Percentiles rank a stretch among this genome's conserved stretches.
Evolutionary conservation across 1,140 invertebrate species (phyloP).

Genomic region (Drosophila sturtevanti): DNA sequence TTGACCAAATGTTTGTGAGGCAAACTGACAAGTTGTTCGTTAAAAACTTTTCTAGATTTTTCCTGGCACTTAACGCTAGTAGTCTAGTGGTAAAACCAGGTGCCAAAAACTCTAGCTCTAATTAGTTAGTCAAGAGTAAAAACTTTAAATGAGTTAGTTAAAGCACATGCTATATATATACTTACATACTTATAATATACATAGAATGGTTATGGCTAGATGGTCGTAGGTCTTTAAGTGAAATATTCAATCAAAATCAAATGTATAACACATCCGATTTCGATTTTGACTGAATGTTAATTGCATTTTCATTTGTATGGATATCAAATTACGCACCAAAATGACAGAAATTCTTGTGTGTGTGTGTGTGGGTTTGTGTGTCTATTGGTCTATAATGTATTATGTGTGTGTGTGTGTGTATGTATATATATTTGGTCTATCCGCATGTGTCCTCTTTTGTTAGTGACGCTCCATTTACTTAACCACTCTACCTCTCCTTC

Average conservation of each 20-base stretch:
- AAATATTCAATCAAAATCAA: not conserved
- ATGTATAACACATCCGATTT: not conserved
- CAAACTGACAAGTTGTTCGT: constrained; percentile 42
- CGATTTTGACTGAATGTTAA: constrained; percentile 16
- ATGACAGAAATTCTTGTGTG: not conserved
- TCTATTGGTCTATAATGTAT: not conserved
- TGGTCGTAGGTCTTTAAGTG: no score
- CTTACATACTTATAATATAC: no score
- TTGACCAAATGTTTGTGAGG: not conserved
- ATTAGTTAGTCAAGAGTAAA: constrained; percentile 43
- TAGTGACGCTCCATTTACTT: constrained; percentile 35
- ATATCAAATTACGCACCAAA: constrained; percentile 44
- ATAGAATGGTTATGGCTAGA: no score
- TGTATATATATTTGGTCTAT: constrained; percentile 6
- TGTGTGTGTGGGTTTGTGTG: constrained; percentile 4
- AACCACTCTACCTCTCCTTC: constrained; percentile 5
- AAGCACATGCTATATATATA: not conserved
- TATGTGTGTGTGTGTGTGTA: not conserved
- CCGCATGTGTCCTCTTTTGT: constrained; percentile 36
- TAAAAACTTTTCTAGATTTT: constrained; percentile 51
- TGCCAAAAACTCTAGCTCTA: constrained; percentile 61
- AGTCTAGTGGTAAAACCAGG: constrained; percentile 43
- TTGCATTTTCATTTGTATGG: constrained; percentile 35
- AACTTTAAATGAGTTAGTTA: constrained; percentile 10
- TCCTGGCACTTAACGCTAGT: constrained; percentile 22